Percentiles rank a stretch among this genome's conserved stretches.
Evolutionary conservation across 1,140 invertebrate species (phyloP).

Genomic region (Listronotus oregonensis): DNA sequence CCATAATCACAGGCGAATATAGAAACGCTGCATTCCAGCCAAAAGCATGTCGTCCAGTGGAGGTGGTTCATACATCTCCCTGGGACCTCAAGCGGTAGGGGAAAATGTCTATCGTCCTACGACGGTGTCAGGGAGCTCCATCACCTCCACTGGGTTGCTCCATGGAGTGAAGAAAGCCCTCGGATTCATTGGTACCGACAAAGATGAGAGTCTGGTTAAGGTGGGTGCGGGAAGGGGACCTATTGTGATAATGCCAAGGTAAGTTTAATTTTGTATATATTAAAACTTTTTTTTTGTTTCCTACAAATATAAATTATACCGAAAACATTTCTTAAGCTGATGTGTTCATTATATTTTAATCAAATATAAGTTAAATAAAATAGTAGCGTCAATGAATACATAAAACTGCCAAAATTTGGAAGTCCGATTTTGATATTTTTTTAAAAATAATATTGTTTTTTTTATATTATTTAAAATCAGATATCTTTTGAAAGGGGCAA

Average conservation of each 20-base stretch:
- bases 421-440: too few relatives aligned
- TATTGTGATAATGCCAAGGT: slow-evolving; percentile 62
- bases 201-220: slow-evolving; percentile 61
- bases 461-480: too few relatives aligned
- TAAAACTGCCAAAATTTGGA: too few relatives aligned
- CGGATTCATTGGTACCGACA: slow-evolving; percentile 59
- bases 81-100: slow-evolving; percentile 63
- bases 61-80: slow-evolving; percentile 67
- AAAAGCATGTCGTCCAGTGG: slow-evolving; percentile 59
- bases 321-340: too few relatives aligned
- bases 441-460: too few relatives aligned
- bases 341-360: too few relatives aligned
- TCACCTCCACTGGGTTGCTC: slow-evolving; percentile 60
- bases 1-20: slow-evolving; percentile 16
- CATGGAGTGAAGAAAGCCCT: slow-evolving; percentile 68
- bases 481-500: too few relatives aligned
- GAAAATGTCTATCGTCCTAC: slow-evolving; percentile 70
- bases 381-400: too few relatives aligned
- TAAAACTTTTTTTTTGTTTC: too few relatives aligned
- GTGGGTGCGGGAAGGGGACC: slow-evolving; percentile 44
- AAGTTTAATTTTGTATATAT: slow-evolving; percentile 37
- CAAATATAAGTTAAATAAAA: too few relatives aligned
- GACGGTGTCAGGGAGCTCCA: slow-evolving; percentile 63
- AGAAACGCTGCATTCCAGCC: slow-evolving; percentile 12
- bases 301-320: too few relatives aligned